phyloP scores from a whole-genome alignment of 2,888 invertebrate genomes.

The Drosophila dives region DNA sequence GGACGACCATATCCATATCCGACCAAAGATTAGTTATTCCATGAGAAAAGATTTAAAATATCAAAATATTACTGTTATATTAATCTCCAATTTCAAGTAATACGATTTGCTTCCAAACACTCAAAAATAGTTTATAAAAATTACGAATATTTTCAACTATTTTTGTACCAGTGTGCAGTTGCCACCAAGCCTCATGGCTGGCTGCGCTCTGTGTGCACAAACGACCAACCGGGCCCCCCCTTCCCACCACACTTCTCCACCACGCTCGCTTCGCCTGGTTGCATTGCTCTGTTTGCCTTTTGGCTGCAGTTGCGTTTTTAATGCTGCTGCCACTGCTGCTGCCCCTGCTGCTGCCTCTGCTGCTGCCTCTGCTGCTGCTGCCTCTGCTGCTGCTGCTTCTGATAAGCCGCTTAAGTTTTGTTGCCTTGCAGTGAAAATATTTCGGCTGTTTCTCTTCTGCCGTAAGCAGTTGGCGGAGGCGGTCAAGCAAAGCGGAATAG shows the following conservation, averaged over 20 bases:
- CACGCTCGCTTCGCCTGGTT: background rate
- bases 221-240: background rate
- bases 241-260: background rate
- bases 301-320: constrained; percentile 52
- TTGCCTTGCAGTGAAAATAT: constrained; percentile 62
- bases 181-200: constrained; percentile 16
- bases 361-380: constrained; percentile 6
- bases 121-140: background rate
- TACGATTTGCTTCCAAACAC: background rate
- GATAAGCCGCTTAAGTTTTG: constrained; percentile 68
- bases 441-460: constrained; percentile 39
- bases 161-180: constrained; percentile 13
- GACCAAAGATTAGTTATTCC: too few species aligned
- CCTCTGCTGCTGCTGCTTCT: constrained; percentile 11
- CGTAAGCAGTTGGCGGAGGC: constrained; percentile 43
- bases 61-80: background rate
- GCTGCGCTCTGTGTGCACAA: background rate
- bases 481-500: constrained; percentile 36
- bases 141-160: background rate
- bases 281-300: constrained; percentile 51
- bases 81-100: background rate
- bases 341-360: constrained; percentile 5
- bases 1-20: too few species aligned
- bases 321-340: constrained; percentile 8
- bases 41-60: background rate